These are phyloP conservation scores for Choristoneura fumiferana DNA, from an alignment of 1,140 invertebrate species.

Conservation along the genomic window DNA sequence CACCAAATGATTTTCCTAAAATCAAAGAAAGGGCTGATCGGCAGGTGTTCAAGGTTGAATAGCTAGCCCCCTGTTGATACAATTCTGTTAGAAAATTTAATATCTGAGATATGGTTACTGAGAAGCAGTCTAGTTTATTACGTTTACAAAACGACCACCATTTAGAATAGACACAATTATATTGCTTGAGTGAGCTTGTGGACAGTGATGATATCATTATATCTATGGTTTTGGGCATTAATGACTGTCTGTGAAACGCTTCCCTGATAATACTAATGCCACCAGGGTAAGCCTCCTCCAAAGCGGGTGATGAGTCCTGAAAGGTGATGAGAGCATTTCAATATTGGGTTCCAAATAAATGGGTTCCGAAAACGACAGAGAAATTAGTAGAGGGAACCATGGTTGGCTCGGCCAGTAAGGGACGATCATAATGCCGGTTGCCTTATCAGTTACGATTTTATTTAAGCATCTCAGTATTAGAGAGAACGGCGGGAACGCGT, in stretches of 20 bases:
- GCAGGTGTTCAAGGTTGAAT: slow-evolving; percentile 4
- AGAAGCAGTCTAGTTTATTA: too few species aligned
- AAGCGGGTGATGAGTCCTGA: slow-evolving; percentile 18
- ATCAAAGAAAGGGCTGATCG: slow-evolving; percentile 16
- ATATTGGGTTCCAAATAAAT: slow-evolving; percentile 3
- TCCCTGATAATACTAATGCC: slow-evolving; percentile 8
- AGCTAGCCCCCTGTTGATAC: slow-evolving; percentile 14
- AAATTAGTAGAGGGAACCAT: background rate
- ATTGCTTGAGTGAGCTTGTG: too few species aligned
- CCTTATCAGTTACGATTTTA: slow-evolving; percentile 1
- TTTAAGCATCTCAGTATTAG: background rate
- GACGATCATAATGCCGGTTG: background rate
- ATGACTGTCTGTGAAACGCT: background rate
- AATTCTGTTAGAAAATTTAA: too few species aligned
- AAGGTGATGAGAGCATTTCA: slow-evolving; percentile 19
- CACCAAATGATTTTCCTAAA: slow-evolving; percentile 11
- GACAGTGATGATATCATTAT: too few species aligned
- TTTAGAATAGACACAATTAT: too few species aligned
- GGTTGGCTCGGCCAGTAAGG: background rate
- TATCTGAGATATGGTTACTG: too few species aligned
- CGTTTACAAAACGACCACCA: too few species aligned
- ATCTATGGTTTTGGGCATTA: too few species aligned
- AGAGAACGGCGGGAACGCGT: background rate
- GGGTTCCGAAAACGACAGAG: background rate
- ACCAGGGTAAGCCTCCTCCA: slow-evolving; percentile 20